Percentiles rank a stretch among this genome's conserved stretches.
Evolutionary conservation across 2,797 vertebrate species (phyloP).

Genomic region (Ctenosaura bakeri): DNA sequence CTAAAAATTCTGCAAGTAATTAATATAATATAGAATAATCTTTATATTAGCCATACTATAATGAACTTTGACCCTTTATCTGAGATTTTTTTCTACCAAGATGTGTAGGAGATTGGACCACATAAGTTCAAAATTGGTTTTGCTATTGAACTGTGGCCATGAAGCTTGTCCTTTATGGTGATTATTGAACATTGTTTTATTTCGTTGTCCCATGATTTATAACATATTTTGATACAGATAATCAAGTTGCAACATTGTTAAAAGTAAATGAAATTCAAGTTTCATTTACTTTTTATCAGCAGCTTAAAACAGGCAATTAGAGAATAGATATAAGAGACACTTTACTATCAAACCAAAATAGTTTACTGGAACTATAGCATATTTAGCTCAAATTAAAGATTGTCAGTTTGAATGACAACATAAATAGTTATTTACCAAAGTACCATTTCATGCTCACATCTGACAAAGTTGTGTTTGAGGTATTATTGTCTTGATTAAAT

Average conservation of each 20-base stretch:
- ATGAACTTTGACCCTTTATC: background rate
- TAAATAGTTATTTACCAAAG: background rate
- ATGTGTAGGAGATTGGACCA: background rate
- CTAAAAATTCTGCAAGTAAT: background rate
- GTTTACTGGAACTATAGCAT: background rate
- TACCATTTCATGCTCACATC: background rate
- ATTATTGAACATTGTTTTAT: background rate
- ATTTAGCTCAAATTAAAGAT: background rate
- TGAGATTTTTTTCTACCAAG: background rate
- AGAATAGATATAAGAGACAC: too few relatives aligned
- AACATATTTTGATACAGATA: background rate
- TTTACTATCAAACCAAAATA: background rate
- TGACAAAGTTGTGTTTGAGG: background rate
- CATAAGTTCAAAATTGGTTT: background rate
- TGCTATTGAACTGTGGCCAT: background rate
- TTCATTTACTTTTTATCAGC: background rate
- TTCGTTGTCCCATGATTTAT: background rate
- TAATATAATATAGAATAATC: background rate
- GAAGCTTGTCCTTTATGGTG: background rate
- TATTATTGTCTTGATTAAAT: background rate
- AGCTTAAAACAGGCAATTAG: too few relatives aligned
- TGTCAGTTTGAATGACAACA: background rate
- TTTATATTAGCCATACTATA: background rate
- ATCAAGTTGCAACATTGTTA: background rate
- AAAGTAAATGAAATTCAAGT: conserved; percentile 14